phyloP scores from a whole-genome alignment of 2,113 vertebrate genomes.

The Sphaerodactylus townsendi region DNA sequence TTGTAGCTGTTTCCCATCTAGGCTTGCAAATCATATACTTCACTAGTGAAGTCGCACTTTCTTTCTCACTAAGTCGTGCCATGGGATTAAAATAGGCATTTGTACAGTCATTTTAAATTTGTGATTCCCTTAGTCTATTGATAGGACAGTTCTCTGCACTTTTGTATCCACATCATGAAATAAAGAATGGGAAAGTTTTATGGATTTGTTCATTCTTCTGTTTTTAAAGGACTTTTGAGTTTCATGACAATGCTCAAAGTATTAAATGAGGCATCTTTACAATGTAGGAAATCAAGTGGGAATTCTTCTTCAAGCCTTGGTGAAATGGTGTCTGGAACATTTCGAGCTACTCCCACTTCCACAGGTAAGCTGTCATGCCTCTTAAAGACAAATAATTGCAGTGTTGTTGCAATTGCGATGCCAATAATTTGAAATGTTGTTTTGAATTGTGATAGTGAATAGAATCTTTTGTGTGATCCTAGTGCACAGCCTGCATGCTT shows the following conservation, averaged over 20 bases:
- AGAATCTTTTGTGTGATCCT: background rate
- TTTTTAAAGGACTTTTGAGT: background rate
- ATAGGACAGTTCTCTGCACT: too few relatives aligned
- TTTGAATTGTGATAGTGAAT: background rate
- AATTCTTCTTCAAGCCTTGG: constrained; percentile 98
- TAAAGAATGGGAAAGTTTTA: background rate
- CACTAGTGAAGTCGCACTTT: background rate
- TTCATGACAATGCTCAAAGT: background rate
- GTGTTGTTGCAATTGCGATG: too few relatives aligned
- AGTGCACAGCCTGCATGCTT: background rate
- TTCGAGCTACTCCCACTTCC: constrained; percentile 91
- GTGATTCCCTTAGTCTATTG: background rate
- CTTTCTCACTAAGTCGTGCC: background rate
- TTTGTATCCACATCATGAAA: background rate
- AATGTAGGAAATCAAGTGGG: constrained; percentile 89
- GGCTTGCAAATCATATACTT: background rate
- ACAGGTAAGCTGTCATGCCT: constrained; percentile 76
- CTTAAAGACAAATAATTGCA: background rate
- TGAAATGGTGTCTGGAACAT: constrained; percentile 96
- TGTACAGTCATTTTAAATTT: fast-evolving
- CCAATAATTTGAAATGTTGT: background rate
- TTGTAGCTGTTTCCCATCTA: too few relatives aligned
- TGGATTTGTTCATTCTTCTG: background rate
- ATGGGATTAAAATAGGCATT: background rate
- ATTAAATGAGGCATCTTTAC: constrained; percentile 32